These are phyloP conservation scores for Belonocnema kinseyi DNA, from an alignment of 1,140 invertebrate species.

Conservation along the genomic window DNA sequence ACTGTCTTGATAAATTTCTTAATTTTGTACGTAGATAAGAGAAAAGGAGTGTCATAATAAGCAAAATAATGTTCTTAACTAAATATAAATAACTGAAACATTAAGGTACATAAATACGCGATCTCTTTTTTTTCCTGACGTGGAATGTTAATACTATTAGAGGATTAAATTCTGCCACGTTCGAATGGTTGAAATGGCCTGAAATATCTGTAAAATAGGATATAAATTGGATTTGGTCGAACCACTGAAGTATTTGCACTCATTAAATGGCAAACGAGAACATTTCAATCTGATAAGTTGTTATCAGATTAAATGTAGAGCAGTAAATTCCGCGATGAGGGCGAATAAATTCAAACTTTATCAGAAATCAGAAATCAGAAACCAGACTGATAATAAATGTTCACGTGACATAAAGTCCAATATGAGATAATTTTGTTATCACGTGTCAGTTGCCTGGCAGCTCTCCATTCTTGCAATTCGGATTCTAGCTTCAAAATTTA, in stretches of 20 bases:
- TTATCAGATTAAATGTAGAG: slow-evolving; percentile 37
- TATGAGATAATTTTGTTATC: slow-evolving; percentile 58
- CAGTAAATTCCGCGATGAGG: slow-evolving; percentile 12
- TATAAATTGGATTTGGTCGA: not conserved
- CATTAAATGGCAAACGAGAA: slow-evolving; percentile 16
- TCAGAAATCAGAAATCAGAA: slow-evolving; percentile 45
- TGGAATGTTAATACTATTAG: slow-evolving; percentile 33
- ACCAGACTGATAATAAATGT: slow-evolving; percentile 44
- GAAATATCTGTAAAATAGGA: slow-evolving; percentile 1
- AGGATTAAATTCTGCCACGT: slow-evolving; percentile 30
- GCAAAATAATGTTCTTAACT: not conserved
- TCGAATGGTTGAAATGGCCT: not conserved
- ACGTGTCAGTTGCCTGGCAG: slow-evolving; percentile 58
- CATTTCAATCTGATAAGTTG: not conserved
- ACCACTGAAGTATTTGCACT: not conserved
- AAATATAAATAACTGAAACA: not conserved
- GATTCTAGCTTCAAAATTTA: slow-evolving; percentile 1
- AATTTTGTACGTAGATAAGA: no score
- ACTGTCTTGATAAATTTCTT: no score
- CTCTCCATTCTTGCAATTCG: slow-evolving; percentile 45
- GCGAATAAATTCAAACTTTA: slow-evolving; percentile 42
- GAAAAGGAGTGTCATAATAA: not conserved
- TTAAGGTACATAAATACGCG: slow-evolving; percentile 2
- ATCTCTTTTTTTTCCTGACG: slow-evolving; percentile 22
- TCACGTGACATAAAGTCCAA: slow-evolving; percentile 57